These are phyloP conservation scores for Fragum fragum DNA, from an alignment of 2,888 invertebrate genomes.

Conservation along the genomic window DNA sequence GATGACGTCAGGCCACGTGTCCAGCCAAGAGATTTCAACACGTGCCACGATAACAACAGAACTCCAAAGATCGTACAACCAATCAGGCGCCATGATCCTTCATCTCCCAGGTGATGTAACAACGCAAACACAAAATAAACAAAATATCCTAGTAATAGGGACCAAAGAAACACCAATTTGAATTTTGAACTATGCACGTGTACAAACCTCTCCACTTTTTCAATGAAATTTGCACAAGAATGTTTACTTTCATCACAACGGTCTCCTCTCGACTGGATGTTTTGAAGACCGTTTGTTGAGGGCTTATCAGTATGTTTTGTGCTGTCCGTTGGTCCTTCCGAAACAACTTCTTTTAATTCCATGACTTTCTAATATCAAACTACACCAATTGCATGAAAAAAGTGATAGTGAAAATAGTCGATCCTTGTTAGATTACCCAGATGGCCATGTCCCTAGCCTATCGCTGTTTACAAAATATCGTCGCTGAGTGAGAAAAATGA, in stretches of 20 bases:
- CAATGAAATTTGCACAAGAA: neutral
- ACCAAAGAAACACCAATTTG: neutral
- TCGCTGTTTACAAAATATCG: too few relatives aligned
- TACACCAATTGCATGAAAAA: too few relatives aligned
- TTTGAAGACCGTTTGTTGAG: neutral
- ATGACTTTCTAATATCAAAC: neutral
- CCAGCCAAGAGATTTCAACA: slow-evolving; percentile 37
- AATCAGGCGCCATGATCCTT: slow-evolving; percentile 67
- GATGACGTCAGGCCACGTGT: neutral
- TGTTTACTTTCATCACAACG: neutral
- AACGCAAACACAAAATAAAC: slow-evolving; percentile 65
- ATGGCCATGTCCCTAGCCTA: too few relatives aligned
- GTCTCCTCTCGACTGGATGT: neutral
- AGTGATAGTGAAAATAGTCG: too few relatives aligned
- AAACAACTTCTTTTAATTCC: neutral
- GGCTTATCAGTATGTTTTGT: neutral
- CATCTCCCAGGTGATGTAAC: slow-evolving; percentile 67
- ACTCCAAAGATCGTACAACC: slow-evolving; percentile 56
- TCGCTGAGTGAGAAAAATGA: too few relatives aligned
- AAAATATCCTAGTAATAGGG: slow-evolving; percentile 44
- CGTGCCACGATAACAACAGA: slow-evolving; percentile 32
- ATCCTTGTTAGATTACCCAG: too few relatives aligned
- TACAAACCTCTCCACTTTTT: neutral
- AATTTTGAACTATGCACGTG: neutral
- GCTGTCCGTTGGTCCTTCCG: neutral